Evolutionary conservation across 1,140 invertebrate genomes (phyloP).

Genomic region (Pachyrhynchus sulphureomaculatus): DNA sequence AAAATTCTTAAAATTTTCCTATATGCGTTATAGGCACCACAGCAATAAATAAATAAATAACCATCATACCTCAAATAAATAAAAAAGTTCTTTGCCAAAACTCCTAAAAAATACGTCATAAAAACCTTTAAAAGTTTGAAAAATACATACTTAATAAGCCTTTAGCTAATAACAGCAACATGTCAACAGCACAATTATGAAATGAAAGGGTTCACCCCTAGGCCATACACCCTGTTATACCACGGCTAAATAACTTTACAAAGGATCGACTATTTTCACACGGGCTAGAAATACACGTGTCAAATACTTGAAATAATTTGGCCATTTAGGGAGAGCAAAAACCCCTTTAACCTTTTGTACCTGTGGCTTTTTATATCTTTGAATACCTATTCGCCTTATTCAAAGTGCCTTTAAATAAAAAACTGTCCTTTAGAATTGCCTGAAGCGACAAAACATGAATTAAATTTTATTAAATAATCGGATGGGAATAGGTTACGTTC

Average conservation of each 20-base stretch:
- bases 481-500: too few species aligned
- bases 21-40: too few species aligned
- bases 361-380: background rate
- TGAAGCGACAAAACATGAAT: too few species aligned
- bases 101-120: too few species aligned
- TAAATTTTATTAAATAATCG: too few species aligned
- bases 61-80: too few species aligned
- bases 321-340: background rate
- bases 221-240: background rate
- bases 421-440: too few species aligned
- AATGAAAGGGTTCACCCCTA: conserved; percentile 15
- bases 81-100: too few species aligned
- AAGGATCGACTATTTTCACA: conserved; percentile 24
- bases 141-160: background rate
- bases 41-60: too few species aligned
- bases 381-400: background rate
- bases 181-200: conserved; percentile 18
- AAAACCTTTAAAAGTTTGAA: too few species aligned
- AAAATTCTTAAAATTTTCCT: too few species aligned
- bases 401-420: background rate
- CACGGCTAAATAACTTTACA: conserved; percentile 23
- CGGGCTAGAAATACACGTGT: conserved; percentile 15
- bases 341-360: background rate
- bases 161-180: conserved; percentile 5
- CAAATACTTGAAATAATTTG: conserved; percentile 12